Evolutionary conservation across 2,797 vertebrate genomes (phyloP).

Genomic region (Choloepus didactylus): DNA sequence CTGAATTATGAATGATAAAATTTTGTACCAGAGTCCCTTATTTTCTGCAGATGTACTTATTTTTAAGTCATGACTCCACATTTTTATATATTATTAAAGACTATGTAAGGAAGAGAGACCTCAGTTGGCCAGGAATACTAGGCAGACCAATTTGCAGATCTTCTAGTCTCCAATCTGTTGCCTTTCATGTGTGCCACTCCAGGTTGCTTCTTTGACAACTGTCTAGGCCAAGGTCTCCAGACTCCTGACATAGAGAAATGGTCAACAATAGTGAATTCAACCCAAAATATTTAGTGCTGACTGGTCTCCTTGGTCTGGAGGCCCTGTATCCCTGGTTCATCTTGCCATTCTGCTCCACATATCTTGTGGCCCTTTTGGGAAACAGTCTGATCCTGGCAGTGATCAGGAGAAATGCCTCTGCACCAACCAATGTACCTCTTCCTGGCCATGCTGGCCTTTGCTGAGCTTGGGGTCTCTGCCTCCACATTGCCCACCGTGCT

Average conservation of each 20-base stretch:
- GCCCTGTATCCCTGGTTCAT: conserved; percentile 55
- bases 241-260: neutral
- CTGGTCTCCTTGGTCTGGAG: conserved; percentile 73
- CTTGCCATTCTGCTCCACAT: conserved; percentile 65
- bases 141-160: neutral
- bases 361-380: conserved; percentile 84
- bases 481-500: conserved; percentile 89
- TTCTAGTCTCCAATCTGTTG: neutral
- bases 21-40: neutral
- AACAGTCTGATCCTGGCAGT: conserved; percentile 87
- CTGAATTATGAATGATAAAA: neutral
- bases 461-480: conserved; percentile 87
- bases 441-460: conserved; percentile 86
- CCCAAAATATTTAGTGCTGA: conserved; percentile 61
- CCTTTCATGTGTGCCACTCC: neutral
- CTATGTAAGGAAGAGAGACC: neutral
- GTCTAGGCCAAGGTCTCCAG: neutral
- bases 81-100: neutral
- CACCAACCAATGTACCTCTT: conserved; percentile 91
- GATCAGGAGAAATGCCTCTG: conserved; percentile 80
- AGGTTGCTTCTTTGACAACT: neutral
- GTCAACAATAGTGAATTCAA: conserved; percentile 23
- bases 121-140: neutral
- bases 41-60: neutral
- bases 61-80: neutral